A percentile compares a stretch with the other conserved stretches of the same genome.
Conservation (phyloP, 2,797 vertebrate genomes). For the Crenichthys baileyi region DNA sequence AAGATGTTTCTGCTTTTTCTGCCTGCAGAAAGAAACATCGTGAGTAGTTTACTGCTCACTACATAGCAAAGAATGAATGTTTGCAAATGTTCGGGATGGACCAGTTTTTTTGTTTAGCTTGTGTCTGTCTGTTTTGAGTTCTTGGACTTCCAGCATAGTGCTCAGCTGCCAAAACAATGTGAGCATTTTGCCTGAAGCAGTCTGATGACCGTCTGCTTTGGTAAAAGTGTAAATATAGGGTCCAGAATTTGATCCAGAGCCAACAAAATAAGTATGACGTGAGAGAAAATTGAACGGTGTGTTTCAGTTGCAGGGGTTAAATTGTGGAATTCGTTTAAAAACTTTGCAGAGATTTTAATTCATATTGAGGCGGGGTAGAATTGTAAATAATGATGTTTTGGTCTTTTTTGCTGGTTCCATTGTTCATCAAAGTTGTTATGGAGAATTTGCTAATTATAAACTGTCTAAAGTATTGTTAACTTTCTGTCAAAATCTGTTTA, state of each 20-base stretch:
- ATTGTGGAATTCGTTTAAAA: neutral
- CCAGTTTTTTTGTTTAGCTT: neutral
- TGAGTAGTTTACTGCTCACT: neutral
- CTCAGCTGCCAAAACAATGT: neutral
- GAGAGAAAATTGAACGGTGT: neutral
- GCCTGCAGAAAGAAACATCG: neutral
- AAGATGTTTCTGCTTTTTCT: neutral
- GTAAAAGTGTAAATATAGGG: neutral
- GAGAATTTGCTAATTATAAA: neutral
- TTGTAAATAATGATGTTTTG: too few relatives aligned
- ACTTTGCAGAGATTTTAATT: neutral
- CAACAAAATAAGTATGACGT: neutral
- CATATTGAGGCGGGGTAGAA: neutral
- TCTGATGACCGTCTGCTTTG: neutral
- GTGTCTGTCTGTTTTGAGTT: too few relatives aligned
- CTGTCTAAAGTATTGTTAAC: neutral
- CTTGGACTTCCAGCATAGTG: neutral
- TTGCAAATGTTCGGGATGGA: neutral
- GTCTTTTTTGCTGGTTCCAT: neutral
- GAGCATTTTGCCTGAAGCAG: neutral
- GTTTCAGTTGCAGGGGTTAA: neutral
- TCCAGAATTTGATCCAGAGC: neutral
- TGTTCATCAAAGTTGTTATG: neutral
- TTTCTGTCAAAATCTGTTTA: neutral
- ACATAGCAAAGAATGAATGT: neutral